phyloP scores from a whole-genome alignment of 2,797 vertebrate species.

The Otus scops region DNA sequence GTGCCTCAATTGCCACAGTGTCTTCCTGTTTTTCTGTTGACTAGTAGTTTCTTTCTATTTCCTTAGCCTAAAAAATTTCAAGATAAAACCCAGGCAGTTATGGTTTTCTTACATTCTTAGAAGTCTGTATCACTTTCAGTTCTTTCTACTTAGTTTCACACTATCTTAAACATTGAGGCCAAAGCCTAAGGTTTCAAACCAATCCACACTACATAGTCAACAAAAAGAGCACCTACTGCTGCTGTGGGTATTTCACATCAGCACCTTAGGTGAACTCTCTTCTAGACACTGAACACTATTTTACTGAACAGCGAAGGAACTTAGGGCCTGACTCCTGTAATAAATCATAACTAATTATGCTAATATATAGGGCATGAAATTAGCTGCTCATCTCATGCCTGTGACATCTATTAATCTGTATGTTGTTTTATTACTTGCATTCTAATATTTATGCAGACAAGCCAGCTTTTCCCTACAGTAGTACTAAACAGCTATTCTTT shows the following conservation, averaged over 20 bases:
- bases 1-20: too few species aligned
- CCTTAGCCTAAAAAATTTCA: background rate
- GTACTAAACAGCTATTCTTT: background rate
- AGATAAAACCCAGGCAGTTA: background rate
- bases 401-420: constrained; percentile 18
- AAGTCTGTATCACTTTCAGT: background rate
- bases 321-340: background rate
- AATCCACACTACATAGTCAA: background rate
- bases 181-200: background rate
- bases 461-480: background rate
- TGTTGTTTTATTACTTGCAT: background rate
- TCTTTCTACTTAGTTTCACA: background rate
- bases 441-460: background rate
- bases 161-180: background rate
- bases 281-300: background rate
- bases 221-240: background rate
- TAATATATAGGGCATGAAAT: constrained; percentile 15
- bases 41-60: background rate
- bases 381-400: background rate
- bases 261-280: background rate
- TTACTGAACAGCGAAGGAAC: background rate
- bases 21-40: background rate
- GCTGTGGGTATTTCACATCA: background rate
- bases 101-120: background rate
- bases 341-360: constrained; percentile 43